phyloP scores from a whole-genome alignment of 2,113 vertebrate genomes.

The Paracanthobrama guichenoti region DNA sequence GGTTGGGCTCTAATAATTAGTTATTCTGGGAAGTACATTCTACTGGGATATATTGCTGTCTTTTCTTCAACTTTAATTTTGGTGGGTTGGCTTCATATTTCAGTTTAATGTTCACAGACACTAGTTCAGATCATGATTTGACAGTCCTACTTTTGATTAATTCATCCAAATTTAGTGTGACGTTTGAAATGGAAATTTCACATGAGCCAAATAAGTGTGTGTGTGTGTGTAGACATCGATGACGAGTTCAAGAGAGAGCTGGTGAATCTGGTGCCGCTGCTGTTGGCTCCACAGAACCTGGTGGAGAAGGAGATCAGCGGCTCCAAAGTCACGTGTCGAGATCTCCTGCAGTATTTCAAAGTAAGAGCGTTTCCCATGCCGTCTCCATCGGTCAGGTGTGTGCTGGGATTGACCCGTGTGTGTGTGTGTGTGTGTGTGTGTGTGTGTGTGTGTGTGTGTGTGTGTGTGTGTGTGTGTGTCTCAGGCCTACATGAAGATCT shows the following conservation, averaged over 20 bases:
- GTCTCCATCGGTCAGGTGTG: neutral
- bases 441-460: no score
- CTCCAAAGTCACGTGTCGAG: constrained; percentile 92
- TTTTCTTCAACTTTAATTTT: no score
- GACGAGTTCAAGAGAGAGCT: constrained; percentile 88
- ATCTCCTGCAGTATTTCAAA: constrained; percentile 96
- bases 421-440: neutral
- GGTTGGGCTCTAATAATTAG: no score
- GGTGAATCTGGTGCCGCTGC: constrained; percentile 81
- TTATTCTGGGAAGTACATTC: no score
- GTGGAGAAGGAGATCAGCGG: constrained; percentile 96
- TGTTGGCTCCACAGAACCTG: constrained; percentile 88
- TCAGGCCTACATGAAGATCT: constrained; percentile 92
- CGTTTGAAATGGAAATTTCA: neutral
- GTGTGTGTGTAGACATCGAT: constrained; percentile 84
- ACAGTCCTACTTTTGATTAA: no score
- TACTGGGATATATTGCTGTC: no score
- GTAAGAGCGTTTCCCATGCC: constrained; percentile 65
- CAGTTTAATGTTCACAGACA: no score
- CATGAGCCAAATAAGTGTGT: no score
- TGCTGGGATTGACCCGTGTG: neutral
- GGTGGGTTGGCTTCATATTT: no score
- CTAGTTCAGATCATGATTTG: no score
- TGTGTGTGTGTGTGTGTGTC: neutral
- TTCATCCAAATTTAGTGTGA: no score